phyloP scores from a whole-genome alignment of 1,140 invertebrate species.

The Drusus annulatus region DNA sequence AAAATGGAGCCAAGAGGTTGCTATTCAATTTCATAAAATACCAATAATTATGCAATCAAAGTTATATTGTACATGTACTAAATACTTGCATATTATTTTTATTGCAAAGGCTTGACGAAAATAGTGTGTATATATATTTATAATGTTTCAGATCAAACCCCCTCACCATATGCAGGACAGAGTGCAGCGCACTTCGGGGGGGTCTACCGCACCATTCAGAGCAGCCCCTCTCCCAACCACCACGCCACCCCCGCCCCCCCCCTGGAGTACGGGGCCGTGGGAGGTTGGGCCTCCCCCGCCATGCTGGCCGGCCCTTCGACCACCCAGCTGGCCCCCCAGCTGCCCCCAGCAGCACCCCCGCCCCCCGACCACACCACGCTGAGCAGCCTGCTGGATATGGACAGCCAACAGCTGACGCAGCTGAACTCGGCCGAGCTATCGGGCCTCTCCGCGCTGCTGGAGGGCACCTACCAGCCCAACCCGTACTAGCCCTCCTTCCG shows the following conservation, averaged over 20 bases:
- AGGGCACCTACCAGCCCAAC: slow-evolving; percentile 55
- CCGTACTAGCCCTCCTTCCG: slow-evolving; percentile 54
- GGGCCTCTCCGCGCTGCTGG: slow-evolving; percentile 56
- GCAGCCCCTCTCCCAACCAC: slow-evolving; percentile 56
- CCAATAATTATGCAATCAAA: too few species aligned
- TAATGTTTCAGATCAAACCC: slow-evolving; percentile 58
- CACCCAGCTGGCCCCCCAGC: neutral
- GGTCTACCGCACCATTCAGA: slow-evolving; percentile 49
- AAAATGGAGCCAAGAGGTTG: slow-evolving; percentile 62
- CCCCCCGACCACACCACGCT: slow-evolving; percentile 36
- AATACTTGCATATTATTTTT: too few species aligned
- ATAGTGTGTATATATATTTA: too few species aligned
- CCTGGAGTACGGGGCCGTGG: slow-evolving; percentile 31
- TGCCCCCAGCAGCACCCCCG: neutral
- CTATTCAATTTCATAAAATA: too few species aligned
- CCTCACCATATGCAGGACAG: slow-evolving; percentile 56
- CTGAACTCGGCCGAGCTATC: slow-evolving; percentile 66
- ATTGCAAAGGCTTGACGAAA: too few species aligned
- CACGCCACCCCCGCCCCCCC: slow-evolving; percentile 47
- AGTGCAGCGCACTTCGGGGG: slow-evolving; percentile 44
- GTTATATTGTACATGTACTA: too few species aligned
- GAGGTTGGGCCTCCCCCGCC: slow-evolving; percentile 26
- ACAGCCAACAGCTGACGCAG: slow-evolving; percentile 68
- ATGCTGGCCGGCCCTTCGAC: neutral
- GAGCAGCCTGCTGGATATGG: slow-evolving; percentile 65